A percentile compares a stretch with the other conserved stretches of the same genome.
Evolutionary conservation across 2,888 invertebrate species (phyloP).

Genomic region (Cylloceria caligata): DNA sequence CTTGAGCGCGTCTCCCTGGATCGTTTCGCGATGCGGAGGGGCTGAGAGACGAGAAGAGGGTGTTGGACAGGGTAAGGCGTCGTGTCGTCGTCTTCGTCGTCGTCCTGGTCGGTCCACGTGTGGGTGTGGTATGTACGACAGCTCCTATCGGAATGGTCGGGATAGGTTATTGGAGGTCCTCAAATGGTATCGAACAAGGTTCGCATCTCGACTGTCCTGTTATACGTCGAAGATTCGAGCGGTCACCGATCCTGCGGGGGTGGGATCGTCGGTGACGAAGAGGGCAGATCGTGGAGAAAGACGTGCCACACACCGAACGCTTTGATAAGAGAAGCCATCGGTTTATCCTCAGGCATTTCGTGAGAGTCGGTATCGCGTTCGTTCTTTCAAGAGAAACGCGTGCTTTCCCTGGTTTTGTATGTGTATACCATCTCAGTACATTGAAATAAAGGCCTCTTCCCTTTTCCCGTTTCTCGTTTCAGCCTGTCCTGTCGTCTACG

Average conservation of each 20-base stretch:
- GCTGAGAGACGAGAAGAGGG: constrained; percentile 29
- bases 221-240: constrained; percentile 52
- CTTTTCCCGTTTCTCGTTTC: neutral
- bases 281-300: constrained; percentile 41
- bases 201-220: constrained; percentile 54
- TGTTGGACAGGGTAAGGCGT: constrained; percentile 30
- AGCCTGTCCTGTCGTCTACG: constrained; percentile 49
- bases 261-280: constrained; percentile 33
- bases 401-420: constrained; percentile 48
- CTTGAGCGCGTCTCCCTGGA: constrained; percentile 29
- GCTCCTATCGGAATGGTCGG: constrained; percentile 78
- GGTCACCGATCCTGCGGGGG: constrained; percentile 50
- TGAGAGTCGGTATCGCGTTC: constrained; percentile 15
- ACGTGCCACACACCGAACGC: constrained; percentile 37
- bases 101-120: constrained; percentile 68
- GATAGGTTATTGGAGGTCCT: constrained; percentile 82
- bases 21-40: constrained; percentile 20
- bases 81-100: constrained; percentile 42
- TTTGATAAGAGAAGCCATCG: constrained; percentile 62
- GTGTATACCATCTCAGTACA: constrained; percentile 27
- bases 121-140: constrained; percentile 80
- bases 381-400: constrained; percentile 39
- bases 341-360: constrained; percentile 45
- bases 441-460: constrained; percentile 47
- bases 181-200: constrained; percentile 81